Base-by-base conservation (phyloP, 1,140 invertebrate genomes). In the Leptinotarsa lineolata region DNA sequence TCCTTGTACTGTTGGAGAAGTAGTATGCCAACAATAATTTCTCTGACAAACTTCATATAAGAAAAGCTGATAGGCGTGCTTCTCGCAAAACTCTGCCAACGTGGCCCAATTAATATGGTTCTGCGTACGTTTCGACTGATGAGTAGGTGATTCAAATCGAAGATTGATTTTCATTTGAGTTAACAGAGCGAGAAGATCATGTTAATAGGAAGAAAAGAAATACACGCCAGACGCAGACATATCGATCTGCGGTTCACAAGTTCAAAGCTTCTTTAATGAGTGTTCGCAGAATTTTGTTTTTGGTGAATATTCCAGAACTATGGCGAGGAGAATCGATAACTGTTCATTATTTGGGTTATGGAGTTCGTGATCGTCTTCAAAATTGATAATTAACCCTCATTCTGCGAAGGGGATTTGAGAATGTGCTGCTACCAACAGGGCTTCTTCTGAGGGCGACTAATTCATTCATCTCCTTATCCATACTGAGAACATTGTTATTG, bases 161-260 rank as follows among this genome's bases (percentile, higher is more conserved):
- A 18, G 48, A 16, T 54, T 54, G 48, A 54, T 54, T 16, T 54
- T 54, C 48, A 54, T 54, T 54, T 54, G 16, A 54, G 48, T 15
- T 54, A 54, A 11, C 48, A 4, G 48, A 54, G 48, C 48, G 48
- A 54, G 15, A 2, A 54, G 48, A 54, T 15, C 48, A 18, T 54
- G 48, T 15, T 54, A 54, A 54, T 54, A 2, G 4, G 48, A 54
- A 15, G 48, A n/a, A 54, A 54, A 15, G n/a, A 54, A 54, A 54
- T 54, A 54, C 13, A 54, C 48, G 48, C 48, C 48, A 54, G 48
- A 54, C 48, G 48, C 48, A 54, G 48, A 54, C 48, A 18, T 54
- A 54, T 54, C 48, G 48, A 54, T 54, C 48, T 54, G 48, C 15
- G 15, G 48, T 54, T 54, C 48, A 3, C 48, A n/a, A 54, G 48